Evolutionary conservation across 1,140 invertebrate species (phyloP), one percentile per base, ranked within the genome.

Genomic region (Archivesica marissinica): DNA sequence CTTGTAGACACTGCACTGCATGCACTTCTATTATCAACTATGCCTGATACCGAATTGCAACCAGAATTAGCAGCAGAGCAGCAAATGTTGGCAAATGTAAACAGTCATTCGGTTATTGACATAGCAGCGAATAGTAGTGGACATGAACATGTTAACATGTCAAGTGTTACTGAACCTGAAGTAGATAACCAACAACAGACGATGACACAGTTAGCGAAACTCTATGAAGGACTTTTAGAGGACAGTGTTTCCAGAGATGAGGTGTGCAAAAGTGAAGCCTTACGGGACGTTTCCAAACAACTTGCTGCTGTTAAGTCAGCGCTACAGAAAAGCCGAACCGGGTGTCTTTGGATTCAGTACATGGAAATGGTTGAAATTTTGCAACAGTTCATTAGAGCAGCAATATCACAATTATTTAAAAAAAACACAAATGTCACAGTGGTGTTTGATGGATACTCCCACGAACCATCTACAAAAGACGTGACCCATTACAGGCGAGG

Each of bases 311-410:
- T 81, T 38, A 87, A 39, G 30, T 4, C 52, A 41, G n/a, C n/a
- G n/a, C 33, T 85, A 28, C 9, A 20, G 17, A 23, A 66, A 2
- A 72, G 56, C 28, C 13, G 64, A n/a, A 87, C 81, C 13, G 35
- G 82, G 17, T 56, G 44, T n/a, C 56, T 92, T 0, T 91, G 89
- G 85, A 39, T 89, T 9, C 87, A 90, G 68, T 91, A 90, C 47
- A 83, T 89, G 85, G 85, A 90, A 4, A 90, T 90, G 85, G 56
- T 92, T 39, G 50, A 75, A 25, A 87, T 90, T 33, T 25, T 92
- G 4, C 54, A 64, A n/a, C 28, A 52, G 47, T 91, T 91, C 39
- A 82, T 91, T 2, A 70, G 78, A 56, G 85, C 90, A 38, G 91
- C 90, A 84, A 84, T 87, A 75, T 90, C 85, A n/a, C n/a, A n/a